Percentiles rank a stretch among this genome's conserved stretches.
These are phyloP conservation scores for Drosophila monieri DNA, from an alignment of 2,888 invertebrate species.

Conservation along the genomic window DNA sequence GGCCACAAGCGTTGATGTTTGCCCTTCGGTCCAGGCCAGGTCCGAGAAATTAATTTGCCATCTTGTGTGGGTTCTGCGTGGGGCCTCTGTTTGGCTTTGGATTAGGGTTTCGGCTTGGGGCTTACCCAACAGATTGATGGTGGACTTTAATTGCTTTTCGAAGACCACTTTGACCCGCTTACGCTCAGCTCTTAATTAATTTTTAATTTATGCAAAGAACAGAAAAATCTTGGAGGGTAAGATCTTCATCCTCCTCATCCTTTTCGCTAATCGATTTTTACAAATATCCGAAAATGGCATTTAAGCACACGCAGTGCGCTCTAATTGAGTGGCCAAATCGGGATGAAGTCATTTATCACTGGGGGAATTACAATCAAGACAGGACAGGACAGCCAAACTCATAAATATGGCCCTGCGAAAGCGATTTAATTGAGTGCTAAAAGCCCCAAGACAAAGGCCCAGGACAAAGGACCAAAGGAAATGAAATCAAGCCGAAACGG, in stretches of 20 bases:
- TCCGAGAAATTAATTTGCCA: conserved; percentile 29
- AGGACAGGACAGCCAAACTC: conserved; percentile 23
- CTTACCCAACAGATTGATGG: conserved; percentile 55
- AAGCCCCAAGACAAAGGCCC: conserved; percentile 46
- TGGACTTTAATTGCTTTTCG: conserved; percentile 69
- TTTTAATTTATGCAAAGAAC: conserved; percentile 72
- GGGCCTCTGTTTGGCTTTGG: conserved; percentile 8
- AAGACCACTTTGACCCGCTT: conserved; percentile 17
- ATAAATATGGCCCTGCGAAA: conserved; percentile 52
- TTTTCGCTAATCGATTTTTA: conserved; percentile 68
- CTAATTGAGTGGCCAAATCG: conserved; percentile 42
- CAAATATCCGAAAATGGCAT: conserved; percentile 38
- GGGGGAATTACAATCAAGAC: conserved; percentile 32
- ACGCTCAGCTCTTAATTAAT: conserved; percentile 68
- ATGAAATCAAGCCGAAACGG: conserved; percentile 69
- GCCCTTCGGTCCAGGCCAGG: conserved; percentile 15
- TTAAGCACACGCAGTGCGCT: conserved; percentile 41
- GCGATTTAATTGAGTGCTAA: conserved; percentile 77
- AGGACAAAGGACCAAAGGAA: conserved; percentile 46
- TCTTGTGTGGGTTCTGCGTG: conserved; percentile 18
- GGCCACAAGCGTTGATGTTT: conserved; percentile 44
- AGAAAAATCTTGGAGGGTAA: conserved; percentile 17
- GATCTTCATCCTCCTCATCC: conserved; percentile 8
- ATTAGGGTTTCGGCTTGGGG: conserved; percentile 16
- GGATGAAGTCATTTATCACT: conserved; percentile 43